Percentiles rank a stretch among this genome's conserved stretches.
Conservation (phyloP, 2,888 invertebrate genomes). For the Mycalesis mineus region DNA sequence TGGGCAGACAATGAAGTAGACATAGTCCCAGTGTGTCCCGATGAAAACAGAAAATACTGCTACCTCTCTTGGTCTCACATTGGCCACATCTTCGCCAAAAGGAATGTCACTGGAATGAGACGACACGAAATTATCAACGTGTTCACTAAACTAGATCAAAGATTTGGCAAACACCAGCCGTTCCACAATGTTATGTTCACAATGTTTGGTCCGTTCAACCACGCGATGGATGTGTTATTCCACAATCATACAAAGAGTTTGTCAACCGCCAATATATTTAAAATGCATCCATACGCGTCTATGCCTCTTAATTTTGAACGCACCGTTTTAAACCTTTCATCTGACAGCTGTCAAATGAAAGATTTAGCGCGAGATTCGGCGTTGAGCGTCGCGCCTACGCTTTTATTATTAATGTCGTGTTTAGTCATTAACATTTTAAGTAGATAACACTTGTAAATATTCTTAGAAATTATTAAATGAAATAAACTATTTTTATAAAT, state of each 20-base stretch:
- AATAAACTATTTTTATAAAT: background rate
- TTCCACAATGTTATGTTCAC: slow-evolving; percentile 81
- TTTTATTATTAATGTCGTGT: slow-evolving; percentile 39
- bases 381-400: slow-evolving; percentile 39
- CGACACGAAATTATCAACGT: slow-evolving; percentile 84
- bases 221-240: slow-evolving; percentile 81
- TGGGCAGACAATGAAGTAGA: slow-evolving; percentile 55
- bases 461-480: background rate
- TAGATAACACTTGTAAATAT: slow-evolving; percentile 13
- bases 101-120: slow-evolving; percentile 75
- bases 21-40: slow-evolving; percentile 79
- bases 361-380: slow-evolving; percentile 45
- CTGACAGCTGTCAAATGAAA: slow-evolving; percentile 40
- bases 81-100: slow-evolving; percentile 82
- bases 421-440: slow-evolving; percentile 45
- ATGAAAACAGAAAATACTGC: slow-evolving; percentile 71
- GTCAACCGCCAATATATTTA: slow-evolving; percentile 46
- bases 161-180: slow-evolving; percentile 81
- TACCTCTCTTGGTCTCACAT: slow-evolving; percentile 83
- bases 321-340: slow-evolving; percentile 38
- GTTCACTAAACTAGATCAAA: slow-evolving; percentile 82
- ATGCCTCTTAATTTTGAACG: slow-evolving; percentile 64
- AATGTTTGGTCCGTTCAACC: slow-evolving; percentile 84
- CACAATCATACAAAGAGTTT: slow-evolving; percentile 74
- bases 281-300: slow-evolving; percentile 53